Base-by-base conservation (phyloP, 2,888 invertebrate species). In the Ischnura elegans region DNA sequence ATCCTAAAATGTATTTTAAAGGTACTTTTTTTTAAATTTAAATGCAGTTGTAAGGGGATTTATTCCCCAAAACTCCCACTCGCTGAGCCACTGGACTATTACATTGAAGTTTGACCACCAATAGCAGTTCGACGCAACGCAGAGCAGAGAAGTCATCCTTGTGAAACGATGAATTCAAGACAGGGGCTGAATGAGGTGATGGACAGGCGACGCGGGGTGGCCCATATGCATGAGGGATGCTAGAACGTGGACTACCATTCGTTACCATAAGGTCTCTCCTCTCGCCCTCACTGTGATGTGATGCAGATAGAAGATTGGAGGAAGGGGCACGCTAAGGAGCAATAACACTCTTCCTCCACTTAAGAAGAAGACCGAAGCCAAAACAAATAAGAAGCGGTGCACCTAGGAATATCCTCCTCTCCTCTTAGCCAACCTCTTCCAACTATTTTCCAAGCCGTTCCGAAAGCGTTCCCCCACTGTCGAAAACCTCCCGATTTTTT, bases 311-410 rank as follows among this genome's bases (percentile, higher is more conserved):
- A 36, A 36, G 76, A 76, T 61, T 90, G n/a, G 6, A 55, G n/a
- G 90, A 10, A 1, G 45, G 36, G 36, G 51, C 0, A 19, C 25
- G 51, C 5, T 21, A 25, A 61, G 61, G 13, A 42, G 90, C 90
- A 66, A 90, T 90, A 66, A 90, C 29, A 90, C 90, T 87, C 61
- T 42, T 66, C 43, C 43, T 42, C 90, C 90, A 90, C 90, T 90
- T 66, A 43, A 51, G 43, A 13, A 55, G 55, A 51, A 43, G 42
- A 66, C 66, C 90, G 25, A n/a, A 61, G 90, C 90, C 90, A 61
- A 90, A 90, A 90, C 61, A 90, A 90, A 90, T 61, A 90, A 47
- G 13, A 90, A 47, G 13, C 61, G 47, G 43, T 43, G 90, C 42
- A 90, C 90, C 90, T 90, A 42, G 61, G 61, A 90, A 90, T 90